These are phyloP conservation scores for Echinarachnius parma DNA, from an alignment of 53 echinoderm and acorn worm genomes.

Conservation along the genomic window DNA sequence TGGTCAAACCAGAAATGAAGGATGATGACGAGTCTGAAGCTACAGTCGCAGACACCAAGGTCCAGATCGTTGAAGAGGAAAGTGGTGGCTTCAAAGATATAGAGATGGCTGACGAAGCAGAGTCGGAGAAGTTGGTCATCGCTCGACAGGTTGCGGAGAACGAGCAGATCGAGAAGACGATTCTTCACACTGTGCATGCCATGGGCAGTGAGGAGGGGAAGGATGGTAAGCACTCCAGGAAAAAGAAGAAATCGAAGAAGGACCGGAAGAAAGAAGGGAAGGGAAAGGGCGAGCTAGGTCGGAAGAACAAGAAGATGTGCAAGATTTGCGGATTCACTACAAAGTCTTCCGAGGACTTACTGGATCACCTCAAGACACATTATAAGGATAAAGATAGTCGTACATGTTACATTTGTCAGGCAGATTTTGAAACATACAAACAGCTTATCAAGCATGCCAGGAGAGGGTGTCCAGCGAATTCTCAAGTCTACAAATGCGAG, in stretches of 20 bases:
- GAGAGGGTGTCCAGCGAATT: conserved; percentile 1
- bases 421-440: conserved; percentile 14
- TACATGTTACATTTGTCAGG: conserved; percentile 2
- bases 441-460: conserved; percentile 6
- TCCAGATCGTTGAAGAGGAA: conserved; percentile 9
- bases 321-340: conserved; percentile 15
- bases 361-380: conserved; percentile 7
- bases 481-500: conserved; percentile 27
- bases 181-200: conserved; percentile 21
- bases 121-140: not conserved
- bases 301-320: conserved; percentile 17
- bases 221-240: conserved; percentile 25
- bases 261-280: not conserved
- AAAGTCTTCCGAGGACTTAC: conserved; percentile 23
- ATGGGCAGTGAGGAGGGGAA: conserved; percentile 1
- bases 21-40: not conserved
- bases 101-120: not conserved
- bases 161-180: conserved; percentile 26
- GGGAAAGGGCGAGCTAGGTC: not conserved
- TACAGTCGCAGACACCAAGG: conserved; percentile 13
- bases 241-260: conserved; percentile 22
- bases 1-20: not conserved
- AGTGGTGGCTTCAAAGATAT: conserved; percentile 1
- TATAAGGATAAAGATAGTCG: conserved; percentile 23
- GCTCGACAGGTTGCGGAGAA: conserved; percentile 31